Evolutionary conservation across 2,113 vertebrate species (phyloP), one percentile per base, ranked within the genome.

Genomic region (Neoarius graeffei): DNA sequence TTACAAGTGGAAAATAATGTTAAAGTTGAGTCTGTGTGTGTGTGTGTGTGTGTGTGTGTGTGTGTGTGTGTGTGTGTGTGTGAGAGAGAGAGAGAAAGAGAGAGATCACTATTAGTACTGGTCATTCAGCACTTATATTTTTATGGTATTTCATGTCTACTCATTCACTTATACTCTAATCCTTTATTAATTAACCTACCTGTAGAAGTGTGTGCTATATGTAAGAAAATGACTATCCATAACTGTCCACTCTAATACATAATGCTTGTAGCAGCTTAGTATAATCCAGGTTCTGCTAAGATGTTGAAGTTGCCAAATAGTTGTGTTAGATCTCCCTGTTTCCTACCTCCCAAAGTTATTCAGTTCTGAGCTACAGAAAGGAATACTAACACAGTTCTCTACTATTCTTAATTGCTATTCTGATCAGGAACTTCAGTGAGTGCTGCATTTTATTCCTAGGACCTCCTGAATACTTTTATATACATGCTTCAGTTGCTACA

Each of bases 341-440:
- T 66, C 57, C 57, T 27, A 10, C 23, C 64, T 73, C 35, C 17
- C 20, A 73, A 52, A 57, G 62, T 81, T 20, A 52, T 82, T 83
- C 13, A 17, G 27, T 35, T 74, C 80, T 57, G 10, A 64, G n/a
- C 19, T 74, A 35, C 67, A 87, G 10, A 87, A 74, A 52, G 25
- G 35, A 48, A 25, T 42, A 83, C 54, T 50, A 48, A 74, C 71
- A 87, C 69, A n/a, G 56, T 62, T 81, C 54, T 73, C 79, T 60
- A 25, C 54, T 74, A 74, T 77, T 88, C 48, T 10, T 56, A 57
- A 88, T 84, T 54, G n/a, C 42, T 84, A 88, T 88, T 88, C 69
- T 54, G 60, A 74, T 56, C 81, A 83, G 86, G 57, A 71, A 64
- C 30, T 42, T 23, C 42, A 88, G 50, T 13, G 19, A 57, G 48